These are phyloP conservation scores for Eunapius fragilis DNA, from an alignment of 37 sponge, comb jelly and placozoan species.

Conservation along the genomic window DNA sequence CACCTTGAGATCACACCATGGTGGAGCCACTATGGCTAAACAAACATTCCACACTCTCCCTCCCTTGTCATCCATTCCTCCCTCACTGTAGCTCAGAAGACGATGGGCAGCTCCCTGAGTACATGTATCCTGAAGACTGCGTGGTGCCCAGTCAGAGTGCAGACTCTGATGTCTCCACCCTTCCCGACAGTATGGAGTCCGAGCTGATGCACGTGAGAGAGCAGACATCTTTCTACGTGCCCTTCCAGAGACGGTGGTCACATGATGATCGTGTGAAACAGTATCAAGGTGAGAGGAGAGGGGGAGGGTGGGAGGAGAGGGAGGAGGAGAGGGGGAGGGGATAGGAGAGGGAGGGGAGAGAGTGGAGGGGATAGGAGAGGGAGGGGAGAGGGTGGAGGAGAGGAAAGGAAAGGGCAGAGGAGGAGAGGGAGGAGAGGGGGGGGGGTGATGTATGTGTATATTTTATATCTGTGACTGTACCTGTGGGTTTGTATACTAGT, in stretches of 20 bases:
- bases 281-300: background rate
- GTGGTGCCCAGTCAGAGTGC: background rate
- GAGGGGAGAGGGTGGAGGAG: too few species aligned
- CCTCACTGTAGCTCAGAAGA: slow-evolving; percentile 1
- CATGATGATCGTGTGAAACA: background rate
- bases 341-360: too few species aligned
- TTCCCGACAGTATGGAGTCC: background rate
- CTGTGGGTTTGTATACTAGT: background rate
- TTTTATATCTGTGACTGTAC: too few species aligned
- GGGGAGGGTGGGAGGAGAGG: background rate
- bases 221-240: background rate
- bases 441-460: too few species aligned
- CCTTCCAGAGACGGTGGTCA: background rate
- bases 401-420: too few species aligned
- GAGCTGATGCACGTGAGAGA: background rate
- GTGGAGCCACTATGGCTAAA: too few species aligned
- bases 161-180: background rate
- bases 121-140: background rate
- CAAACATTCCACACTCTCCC: background rate
- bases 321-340: background rate
- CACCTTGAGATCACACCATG: too few species aligned
- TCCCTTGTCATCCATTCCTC: background rate
- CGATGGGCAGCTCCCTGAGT: background rate
- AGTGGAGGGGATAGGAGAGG: too few species aligned
- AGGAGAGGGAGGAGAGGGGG: too few species aligned